These are phyloP conservation scores for Drosophila mercatorum DNA, from an alignment of 2,888 invertebrate species.

Conservation along the genomic window DNA sequence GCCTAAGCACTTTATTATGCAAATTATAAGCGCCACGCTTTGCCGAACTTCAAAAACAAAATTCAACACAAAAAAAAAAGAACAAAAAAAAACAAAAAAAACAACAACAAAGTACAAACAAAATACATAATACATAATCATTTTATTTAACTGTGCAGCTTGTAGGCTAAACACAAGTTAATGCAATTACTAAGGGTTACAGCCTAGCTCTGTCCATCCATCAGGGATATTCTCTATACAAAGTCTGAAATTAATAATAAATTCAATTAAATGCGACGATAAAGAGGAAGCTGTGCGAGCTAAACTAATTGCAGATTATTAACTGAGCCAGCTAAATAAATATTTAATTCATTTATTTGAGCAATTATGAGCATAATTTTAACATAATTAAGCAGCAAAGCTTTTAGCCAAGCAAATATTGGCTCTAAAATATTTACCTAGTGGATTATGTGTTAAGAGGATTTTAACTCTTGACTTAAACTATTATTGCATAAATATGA, in stretches of 20 bases:
- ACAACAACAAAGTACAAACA: slow-evolving; percentile 14
- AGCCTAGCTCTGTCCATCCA: background rate
- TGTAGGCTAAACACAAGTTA: slow-evolving; percentile 45
- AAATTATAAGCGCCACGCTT: slow-evolving; percentile 78
- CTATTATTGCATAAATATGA: background rate
- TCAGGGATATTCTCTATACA: slow-evolving; percentile 8
- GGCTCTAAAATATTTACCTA: background rate
- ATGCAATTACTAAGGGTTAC: slow-evolving; percentile 52
- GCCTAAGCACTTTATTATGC: slow-evolving; percentile 79
- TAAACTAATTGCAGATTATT: slow-evolving; percentile 10
- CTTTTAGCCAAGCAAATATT: background rate
- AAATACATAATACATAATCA: slow-evolving; percentile 33
- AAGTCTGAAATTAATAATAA: slow-evolving; percentile 51
- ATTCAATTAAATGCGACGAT: slow-evolving; percentile 55
- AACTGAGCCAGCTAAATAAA: background rate
- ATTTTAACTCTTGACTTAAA: background rate
- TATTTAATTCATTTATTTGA: background rate
- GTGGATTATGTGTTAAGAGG: background rate
- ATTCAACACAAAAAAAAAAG: slow-evolving; percentile 49
- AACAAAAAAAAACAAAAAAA: background rate
- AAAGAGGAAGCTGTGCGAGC: background rate
- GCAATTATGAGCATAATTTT: background rate
- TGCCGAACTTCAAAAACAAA: slow-evolving; percentile 67
- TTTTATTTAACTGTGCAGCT: slow-evolving; percentile 50
- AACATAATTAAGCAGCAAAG: background rate